A percentile compares a stretch with the other conserved stretches of the same genome.
Evolutionary conservation across 2,888 invertebrate species (phyloP).

Genomic region (Hartigia nigra): DNA sequence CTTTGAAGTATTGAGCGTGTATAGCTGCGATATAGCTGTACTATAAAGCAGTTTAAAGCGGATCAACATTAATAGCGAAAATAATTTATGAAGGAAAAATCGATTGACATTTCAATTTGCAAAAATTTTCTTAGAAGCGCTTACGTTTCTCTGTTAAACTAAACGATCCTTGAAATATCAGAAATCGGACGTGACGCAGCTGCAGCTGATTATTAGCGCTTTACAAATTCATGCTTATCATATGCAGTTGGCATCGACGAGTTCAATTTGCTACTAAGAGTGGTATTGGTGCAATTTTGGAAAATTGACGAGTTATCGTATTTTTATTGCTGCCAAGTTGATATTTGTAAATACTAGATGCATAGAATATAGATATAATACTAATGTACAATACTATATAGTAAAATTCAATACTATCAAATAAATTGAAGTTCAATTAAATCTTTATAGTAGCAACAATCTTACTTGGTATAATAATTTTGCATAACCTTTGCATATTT

Average conservation of each 20-base stretch:
- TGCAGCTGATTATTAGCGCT: neutral
- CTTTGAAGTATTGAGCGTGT: too few species aligned
- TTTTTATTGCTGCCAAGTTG: neutral
- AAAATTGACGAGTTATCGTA: neutral
- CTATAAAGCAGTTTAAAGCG: neutral
- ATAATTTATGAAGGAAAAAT: neutral
- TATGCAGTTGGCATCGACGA: neutral
- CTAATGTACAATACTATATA: neutral
- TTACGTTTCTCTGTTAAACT: neutral
- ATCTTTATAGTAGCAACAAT: neutral
- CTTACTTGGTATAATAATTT: neutral
- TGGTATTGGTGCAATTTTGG: neutral
- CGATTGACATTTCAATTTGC: too few species aligned
- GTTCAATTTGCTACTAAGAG: neutral
- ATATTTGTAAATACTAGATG: neutral
- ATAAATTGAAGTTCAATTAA: neutral
- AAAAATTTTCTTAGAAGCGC: neutral
- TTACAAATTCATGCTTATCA: neutral
- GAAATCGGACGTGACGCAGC: neutral
- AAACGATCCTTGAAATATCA: neutral
- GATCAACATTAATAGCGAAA: neutral
- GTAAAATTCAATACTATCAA: neutral
- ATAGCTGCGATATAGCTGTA: neutral
- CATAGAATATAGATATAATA: neutral
- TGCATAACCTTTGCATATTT: too few species aligned